These are phyloP conservation scores for Oxycera nigricornis DNA, from an alignment of 2,888 invertebrate genomes.

Conservation along the genomic window DNA sequence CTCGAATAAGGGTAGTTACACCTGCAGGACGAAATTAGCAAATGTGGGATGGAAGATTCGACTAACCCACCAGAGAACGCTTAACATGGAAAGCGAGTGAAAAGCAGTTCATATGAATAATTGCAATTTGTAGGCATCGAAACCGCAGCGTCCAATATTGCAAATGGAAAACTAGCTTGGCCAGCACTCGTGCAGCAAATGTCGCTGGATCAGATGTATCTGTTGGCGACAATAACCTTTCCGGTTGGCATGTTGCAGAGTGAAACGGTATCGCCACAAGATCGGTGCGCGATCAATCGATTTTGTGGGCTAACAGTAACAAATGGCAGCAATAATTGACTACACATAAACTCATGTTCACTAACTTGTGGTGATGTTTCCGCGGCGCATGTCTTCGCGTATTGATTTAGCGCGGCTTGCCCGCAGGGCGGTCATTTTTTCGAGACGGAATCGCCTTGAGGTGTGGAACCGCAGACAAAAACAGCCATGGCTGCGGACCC, in stretches of 20 bases:
- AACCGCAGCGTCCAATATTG: too few species aligned
- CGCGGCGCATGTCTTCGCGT: slow-evolving; percentile 31
- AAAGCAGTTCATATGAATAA: background rate
- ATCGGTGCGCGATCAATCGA: slow-evolving; percentile 36
- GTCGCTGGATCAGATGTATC: slow-evolving; percentile 6
- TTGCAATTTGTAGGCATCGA: too few species aligned
- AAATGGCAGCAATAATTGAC: slow-evolving; percentile 45
- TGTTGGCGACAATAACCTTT: slow-evolving; percentile 26
- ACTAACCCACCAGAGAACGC: background rate
- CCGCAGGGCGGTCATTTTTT: slow-evolving; percentile 34
- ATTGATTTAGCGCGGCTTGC: slow-evolving; percentile 39
- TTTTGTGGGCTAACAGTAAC: slow-evolving; percentile 41
- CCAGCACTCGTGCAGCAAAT: background rate
- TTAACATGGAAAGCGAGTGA: background rate
- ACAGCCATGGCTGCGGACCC: slow-evolving; percentile 21
- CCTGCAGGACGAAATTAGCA: too few species aligned
- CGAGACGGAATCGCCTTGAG: slow-evolving; percentile 38
- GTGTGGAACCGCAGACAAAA: slow-evolving; percentile 41
- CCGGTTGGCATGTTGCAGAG: background rate
- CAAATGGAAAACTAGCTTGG: background rate
- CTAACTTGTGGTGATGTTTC: slow-evolving; percentile 43
- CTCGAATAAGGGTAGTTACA: too few species aligned
- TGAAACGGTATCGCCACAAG: slow-evolving; percentile 32
- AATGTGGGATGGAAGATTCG: background rate
- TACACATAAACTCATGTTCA: slow-evolving; percentile 44